Base-by-base conservation (phyloP, 2,888 invertebrate genomes). In the Oscheius sp. region DNA sequence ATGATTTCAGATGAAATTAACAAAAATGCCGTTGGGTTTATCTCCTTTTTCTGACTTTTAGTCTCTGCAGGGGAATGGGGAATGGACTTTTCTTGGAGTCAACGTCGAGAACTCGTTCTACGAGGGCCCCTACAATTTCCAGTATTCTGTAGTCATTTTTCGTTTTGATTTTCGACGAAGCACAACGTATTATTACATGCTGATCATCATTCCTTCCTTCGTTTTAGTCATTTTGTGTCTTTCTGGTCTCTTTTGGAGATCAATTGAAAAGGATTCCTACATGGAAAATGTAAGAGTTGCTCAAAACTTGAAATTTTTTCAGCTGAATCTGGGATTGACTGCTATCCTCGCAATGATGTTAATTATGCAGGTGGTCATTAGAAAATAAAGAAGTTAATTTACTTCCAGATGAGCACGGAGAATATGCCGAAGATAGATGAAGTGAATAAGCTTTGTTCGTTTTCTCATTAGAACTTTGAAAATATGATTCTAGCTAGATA, bases 341-440 rank as follows among this genome's bases (percentile, higher is more conserved):
- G 61, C 61, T 5, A 61, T 61, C 27, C 17, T 61, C 31, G 61
- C 61, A 3, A 61, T 61, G 61, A 61, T 61, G 61, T 42, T 61
- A 17, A 42, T 61, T 12, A 23, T 52, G 23, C 20, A 52, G 23
- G 29, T n/a, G n/a, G n/a, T n/a, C n/a, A n/a, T n/a, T n/a, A n/a
- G n/a, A n/a, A n/a, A n/a, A n/a, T n/a, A n/a, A n/a, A n/a, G n/a
- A n/a, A n/a, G n/a, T n/a, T n/a, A n/a, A n/a, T n/a, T n/a, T n/a
- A n/a, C n/a, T 20, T 48, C 5, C 48, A 48, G 12, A 48, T 48
- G 48, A 48, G 17, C 23, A 48, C 48, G 12, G 45, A 61, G 29
- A 45, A 61, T 27, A 61, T 61, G 25, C 61, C 61, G 15, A 61
- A 61, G n/a, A 61, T 61, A 29, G 45, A 31, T 29, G 45, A 61